Evolutionary conservation across 2,113 vertebrate genomes (phyloP), one percentile per base, ranked within the genome.

Genomic region (Leptocoma aspasia): DNA sequence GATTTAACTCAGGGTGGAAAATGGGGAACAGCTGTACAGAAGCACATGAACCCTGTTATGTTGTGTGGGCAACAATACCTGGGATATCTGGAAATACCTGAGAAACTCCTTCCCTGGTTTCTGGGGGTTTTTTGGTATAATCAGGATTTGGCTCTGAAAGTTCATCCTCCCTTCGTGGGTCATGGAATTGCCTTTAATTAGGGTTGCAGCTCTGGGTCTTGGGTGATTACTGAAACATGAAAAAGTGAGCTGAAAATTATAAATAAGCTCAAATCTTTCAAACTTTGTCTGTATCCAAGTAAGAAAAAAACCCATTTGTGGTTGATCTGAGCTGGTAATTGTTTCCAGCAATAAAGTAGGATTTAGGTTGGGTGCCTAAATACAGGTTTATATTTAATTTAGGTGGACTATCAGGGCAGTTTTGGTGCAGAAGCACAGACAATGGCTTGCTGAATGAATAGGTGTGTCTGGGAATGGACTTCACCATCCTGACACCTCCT

Each of bases 101-200:
- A 75, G 59, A 39, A 72, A 54, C 18, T 73, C 70, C 84, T 90
- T 49, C 54, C 16, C 17, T 37, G 71, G 8, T 66, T 70, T 66
- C n/a, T 35, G 16, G 0, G 0, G 0, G 0, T 11, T 56, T 52
- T 76, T 61, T 77, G 16, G 7, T 73, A 3, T 47, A 63, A 80
- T 59, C 27, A 63, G 90, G 39, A 24, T 65, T 60, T 95, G 33
- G 4, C 39, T 73, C 22, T 88, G 71, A 13, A 86, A 77, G 13
- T 70, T 82, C 15, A 3, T 86, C 39, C 27, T 95, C 8, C 35
- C 9, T 27, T 80, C 0, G 0, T 79, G 63, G 63, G 20, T 82
- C 42, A 6, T 28, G 28, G 75, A 37, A 49, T 80, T 70, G 18
- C 42, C 71, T 88, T 92, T 93, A 95, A 63, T 87, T 77, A 70